A percentile compares a stretch with the other conserved stretches of the same genome.
Evolutionary conservation across 2,888 invertebrate genomes (phyloP).

Genomic region (Troglohyphantes excavatus): DNA sequence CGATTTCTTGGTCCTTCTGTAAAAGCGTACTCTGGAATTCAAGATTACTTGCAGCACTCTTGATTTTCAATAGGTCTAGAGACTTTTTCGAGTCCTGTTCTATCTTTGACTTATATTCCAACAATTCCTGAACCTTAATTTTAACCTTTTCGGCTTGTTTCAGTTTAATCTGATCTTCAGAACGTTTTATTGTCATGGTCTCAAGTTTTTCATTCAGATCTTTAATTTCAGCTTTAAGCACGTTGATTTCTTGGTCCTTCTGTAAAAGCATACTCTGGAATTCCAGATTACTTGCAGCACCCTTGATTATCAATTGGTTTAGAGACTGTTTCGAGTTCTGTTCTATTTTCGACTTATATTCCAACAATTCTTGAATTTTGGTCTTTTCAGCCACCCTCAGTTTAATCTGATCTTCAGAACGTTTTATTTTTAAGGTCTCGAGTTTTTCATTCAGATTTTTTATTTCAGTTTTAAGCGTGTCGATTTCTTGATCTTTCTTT

Average conservation of each 20-base stretch:
- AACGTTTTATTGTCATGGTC: conserved; percentile 91
- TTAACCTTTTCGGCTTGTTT: conserved; percentile 95
- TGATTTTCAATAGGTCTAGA: conserved; percentile 81
- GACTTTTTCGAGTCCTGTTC: conserved; percentile 53
- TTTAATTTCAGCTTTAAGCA: conserved; percentile 89
- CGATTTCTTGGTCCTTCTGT: conserved; percentile 88
- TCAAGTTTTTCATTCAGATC: conserved; percentile 97
- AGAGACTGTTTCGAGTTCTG: conserved; percentile 32
- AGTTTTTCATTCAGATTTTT: conserved; percentile 96
- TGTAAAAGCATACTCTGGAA: conserved; percentile 85
- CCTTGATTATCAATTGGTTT: conserved; percentile 82
- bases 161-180: conserved; percentile 94
- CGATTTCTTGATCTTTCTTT: conserved; percentile 88
- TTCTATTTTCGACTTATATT: conserved; percentile 87
- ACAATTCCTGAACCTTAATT: conserved; percentile 94
- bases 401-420: conserved; percentile 95
- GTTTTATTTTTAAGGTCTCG: conserved; percentile 92
- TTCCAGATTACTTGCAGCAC: conserved; percentile 82
- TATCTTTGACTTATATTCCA: conserved; percentile 94
- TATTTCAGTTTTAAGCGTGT: conserved; percentile 89
- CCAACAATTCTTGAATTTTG: conserved; percentile 92
- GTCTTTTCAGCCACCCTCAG: conserved; percentile 95
- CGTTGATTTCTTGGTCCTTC: conserved; percentile 88
- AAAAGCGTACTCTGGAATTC: conserved; percentile 84
- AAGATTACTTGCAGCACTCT: conserved; percentile 82